A percentile compares a stretch with the other conserved stretches of the same genome.
These are phyloP conservation scores for Eulemur macaco DNA, from an alignment of 2,113 vertebrate species.

Conservation along the genomic window DNA sequence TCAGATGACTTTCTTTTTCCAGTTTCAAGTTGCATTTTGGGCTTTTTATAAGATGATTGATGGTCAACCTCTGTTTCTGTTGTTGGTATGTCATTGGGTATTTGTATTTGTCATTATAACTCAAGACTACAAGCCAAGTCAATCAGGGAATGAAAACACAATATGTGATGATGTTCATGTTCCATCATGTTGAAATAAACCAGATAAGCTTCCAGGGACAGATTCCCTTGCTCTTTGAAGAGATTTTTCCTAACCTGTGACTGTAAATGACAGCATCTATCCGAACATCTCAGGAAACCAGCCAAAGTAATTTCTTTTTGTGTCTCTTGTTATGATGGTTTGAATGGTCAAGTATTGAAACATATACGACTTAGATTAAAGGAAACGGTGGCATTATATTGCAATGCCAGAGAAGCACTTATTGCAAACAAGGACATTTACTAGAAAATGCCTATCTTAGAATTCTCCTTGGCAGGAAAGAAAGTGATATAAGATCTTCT, in stretches of 20 bases:
- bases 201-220: not conserved
- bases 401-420: conserved; percentile 23
- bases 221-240: not conserved
- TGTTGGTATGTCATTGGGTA: not conserved
- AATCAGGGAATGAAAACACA: not conserved
- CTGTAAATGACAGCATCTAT: conserved; percentile 49
- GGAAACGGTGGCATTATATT: not conserved
- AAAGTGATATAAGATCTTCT: conserved; percentile 1
- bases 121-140: conserved; percentile 25
- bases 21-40: conserved; percentile 2
- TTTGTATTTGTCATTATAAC: conserved; percentile 43
- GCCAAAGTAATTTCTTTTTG: conserved; percentile 64
- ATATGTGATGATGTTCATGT: not conserved
- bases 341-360: conserved; percentile 39
- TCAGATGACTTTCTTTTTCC: not conserved
- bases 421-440: conserved; percentile 31
- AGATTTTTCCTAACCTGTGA: not conserved
- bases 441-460: conserved; percentile 45
- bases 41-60: conserved; percentile 12
- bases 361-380: conserved; percentile 39
- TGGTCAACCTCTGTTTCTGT: not conserved
- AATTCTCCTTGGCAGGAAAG: conserved; percentile 51
- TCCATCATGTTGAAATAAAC: conserved; percentile 1
- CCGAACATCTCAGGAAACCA: conserved; percentile 28
- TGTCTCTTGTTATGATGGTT: conserved; percentile 19